phyloP scores from a whole-genome alignment of 2,888 invertebrate species.

The Rhamphomyia laevipes region DNA sequence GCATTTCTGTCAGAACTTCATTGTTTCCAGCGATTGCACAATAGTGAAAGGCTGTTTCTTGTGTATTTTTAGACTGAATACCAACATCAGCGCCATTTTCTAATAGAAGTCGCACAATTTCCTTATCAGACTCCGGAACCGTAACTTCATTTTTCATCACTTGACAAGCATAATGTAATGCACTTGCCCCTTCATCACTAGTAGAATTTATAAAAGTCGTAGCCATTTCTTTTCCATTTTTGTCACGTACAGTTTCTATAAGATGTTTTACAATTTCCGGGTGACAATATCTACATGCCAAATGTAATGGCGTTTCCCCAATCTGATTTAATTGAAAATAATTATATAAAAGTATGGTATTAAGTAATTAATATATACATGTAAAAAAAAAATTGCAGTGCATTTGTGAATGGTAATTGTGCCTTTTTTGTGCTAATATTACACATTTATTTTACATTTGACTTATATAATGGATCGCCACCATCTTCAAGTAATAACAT shows the following conservation, averaged over 20 bases:
- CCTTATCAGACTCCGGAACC: constrained; percentile 61
- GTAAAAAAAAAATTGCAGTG: background rate
- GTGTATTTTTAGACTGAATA: constrained; percentile 68
- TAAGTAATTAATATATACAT: background rate
- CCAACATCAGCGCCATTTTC: constrained; percentile 87
- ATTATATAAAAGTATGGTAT: no score
- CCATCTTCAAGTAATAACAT: constrained; percentile 82
- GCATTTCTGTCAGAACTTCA: constrained; percentile 88
- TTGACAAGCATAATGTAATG: constrained; percentile 89
- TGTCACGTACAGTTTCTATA: constrained; percentile 67
- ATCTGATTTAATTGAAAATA: constrained; percentile 43
- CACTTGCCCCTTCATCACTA: constrained; percentile 86
- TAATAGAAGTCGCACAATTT: constrained; percentile 79
- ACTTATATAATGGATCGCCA: constrained; percentile 83
- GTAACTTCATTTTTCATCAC: constrained; percentile 71
- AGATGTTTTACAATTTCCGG: constrained; percentile 79
- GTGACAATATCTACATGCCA: constrained; percentile 78
- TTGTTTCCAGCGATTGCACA: constrained; percentile 93
- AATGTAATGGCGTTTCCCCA: constrained; percentile 91
- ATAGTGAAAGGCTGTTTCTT: constrained; percentile 92
- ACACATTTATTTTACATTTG: constrained; percentile 54
- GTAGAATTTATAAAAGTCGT: constrained; percentile 77
- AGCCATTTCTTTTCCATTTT: constrained; percentile 63
- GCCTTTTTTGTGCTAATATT: background rate
- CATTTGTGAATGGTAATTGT: background rate